A percentile compares a stretch with the other conserved stretches of the same genome.
These are phyloP conservation scores for Apis laboriosa DNA, from an alignment of 1,140 invertebrate genomes.

Conservation along the genomic window DNA sequence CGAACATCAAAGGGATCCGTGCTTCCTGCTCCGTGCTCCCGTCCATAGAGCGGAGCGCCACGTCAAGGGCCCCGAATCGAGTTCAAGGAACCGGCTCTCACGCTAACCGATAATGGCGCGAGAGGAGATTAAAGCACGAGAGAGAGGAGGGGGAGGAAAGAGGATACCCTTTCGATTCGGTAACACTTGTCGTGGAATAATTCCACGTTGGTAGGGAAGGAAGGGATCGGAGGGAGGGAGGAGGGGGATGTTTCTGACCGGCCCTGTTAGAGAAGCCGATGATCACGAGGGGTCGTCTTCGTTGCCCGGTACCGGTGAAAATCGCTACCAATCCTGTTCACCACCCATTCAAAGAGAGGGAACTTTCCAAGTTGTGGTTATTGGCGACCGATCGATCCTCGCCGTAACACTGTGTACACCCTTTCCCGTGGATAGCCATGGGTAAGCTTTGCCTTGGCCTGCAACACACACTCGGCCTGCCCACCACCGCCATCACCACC, in stretches of 20 bases:
- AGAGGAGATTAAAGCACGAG: too few relatives aligned
- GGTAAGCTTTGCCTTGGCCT: background rate
- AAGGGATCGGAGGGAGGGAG: background rate
- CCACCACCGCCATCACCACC: background rate
- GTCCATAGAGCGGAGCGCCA: background rate
- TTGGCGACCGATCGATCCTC: constrained; percentile 56
- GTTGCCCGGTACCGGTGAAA: constrained; percentile 57
- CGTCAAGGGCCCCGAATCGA: constrained; percentile 4
- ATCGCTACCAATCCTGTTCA: constrained; percentile 58
- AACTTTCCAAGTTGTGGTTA: constrained; percentile 62
- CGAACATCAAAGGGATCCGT: constrained; percentile 56
- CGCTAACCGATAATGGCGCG: background rate
- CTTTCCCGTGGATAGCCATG: background rate
- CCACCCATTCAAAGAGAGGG: constrained; percentile 55
- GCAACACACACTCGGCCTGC: constrained; percentile 3
- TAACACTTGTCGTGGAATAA: constrained; percentile 13
- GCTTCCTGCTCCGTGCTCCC: constrained; percentile 24
- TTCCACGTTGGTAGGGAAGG: background rate
- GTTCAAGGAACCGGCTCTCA: background rate
- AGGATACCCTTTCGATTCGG: background rate
- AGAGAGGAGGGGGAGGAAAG: background rate
- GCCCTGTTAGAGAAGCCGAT: constrained; percentile 49
- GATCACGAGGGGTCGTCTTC: constrained; percentile 47
- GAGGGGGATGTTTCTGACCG: constrained; percentile 57
- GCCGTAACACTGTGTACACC: constrained; percentile 13